phyloP scores from a whole-genome alignment of 2,888 invertebrate genomes.

The Pilophorus perplexus region DNA sequence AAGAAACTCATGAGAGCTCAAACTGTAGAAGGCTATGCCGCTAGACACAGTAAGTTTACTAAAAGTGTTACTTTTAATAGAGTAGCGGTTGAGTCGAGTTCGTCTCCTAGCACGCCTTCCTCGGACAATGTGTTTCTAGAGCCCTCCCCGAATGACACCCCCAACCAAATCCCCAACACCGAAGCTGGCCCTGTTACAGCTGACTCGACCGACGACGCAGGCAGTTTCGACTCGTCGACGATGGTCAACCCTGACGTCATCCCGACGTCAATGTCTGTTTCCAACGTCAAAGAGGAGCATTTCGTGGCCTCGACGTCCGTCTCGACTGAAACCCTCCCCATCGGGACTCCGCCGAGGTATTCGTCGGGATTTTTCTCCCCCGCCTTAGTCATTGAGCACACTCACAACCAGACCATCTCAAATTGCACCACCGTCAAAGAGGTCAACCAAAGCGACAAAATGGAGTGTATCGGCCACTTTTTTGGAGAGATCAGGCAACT shows the following conservation, averaged over 20 bases:
- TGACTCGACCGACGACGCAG: constrained; percentile 17
- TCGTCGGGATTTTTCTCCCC: constrained; percentile 21
- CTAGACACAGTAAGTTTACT: constrained; percentile 79
- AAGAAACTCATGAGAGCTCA: constrained; percentile 74
- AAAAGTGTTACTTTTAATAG: constrained; percentile 86
- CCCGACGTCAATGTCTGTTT: constrained; percentile 18
- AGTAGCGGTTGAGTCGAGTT: constrained; percentile 79
- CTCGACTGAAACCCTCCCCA: constrained; percentile 6
- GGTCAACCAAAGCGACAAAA: constrained; percentile 8
- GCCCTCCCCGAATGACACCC: constrained; percentile 28
- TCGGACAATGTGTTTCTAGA: constrained; percentile 26
- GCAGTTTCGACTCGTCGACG: constrained; percentile 21
- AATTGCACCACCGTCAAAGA: constrained; percentile 8
- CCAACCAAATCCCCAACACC: constrained; percentile 7
- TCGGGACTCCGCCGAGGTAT: constrained; percentile 17
- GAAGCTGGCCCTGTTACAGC: constrained; percentile 20
- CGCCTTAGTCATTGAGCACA: constrained; percentile 33
- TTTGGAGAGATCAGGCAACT: constrained; percentile 52
- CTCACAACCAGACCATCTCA: constrained; percentile 16
- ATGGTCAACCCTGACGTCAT: constrained; percentile 37
- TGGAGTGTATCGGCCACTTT: constrained; percentile 25
- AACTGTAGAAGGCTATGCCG: constrained; percentile 84
- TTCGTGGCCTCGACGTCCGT: background rate
- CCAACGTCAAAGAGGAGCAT: constrained; percentile 22
- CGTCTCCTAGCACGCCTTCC: constrained; percentile 50